Percentiles rank a stretch among this genome's conserved stretches.
Evolutionary conservation across 2,888 invertebrate genomes (phyloP).

Genomic region (Drosophila seclusa): DNA sequence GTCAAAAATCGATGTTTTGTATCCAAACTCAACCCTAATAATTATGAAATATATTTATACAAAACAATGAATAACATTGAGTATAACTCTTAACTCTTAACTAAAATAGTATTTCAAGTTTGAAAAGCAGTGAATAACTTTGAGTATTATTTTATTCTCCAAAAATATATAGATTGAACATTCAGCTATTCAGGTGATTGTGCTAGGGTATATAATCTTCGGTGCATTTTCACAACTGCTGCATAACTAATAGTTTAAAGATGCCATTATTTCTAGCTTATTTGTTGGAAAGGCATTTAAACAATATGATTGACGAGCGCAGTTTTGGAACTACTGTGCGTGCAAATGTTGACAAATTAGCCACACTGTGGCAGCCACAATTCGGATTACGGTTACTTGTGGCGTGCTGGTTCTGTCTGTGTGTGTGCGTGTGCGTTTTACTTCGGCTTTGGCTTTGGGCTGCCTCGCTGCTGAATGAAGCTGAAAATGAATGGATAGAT

Average conservation of each 20-base stretch:
- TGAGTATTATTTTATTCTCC: no score
- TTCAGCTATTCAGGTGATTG: no score
- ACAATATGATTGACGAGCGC: neutral
- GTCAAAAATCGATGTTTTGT: neutral
- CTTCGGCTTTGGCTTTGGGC: slow-evolving; percentile 3
- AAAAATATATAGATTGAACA: no score
- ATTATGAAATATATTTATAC: no score
- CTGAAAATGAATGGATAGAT: slow-evolving; percentile 24
- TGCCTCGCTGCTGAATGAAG: slow-evolving; percentile 14
- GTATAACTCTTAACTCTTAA: no score
- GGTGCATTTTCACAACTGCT: neutral
- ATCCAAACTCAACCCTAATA: neutral
- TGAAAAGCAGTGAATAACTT: no score
- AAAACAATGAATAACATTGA: no score
- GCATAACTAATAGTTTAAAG: neutral
- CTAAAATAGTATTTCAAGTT: no score
- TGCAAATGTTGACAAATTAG: slow-evolving; percentile 29
- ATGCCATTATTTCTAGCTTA: neutral
- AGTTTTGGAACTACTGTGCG: slow-evolving; percentile 36
- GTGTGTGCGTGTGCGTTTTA: neutral
- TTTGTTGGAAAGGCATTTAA: slow-evolving; percentile 1
- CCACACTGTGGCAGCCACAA: slow-evolving; percentile 34
- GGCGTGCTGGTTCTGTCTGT: neutral
- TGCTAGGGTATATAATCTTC: neutral
- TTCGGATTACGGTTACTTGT: slow-evolving; percentile 48